Conservation (phyloP, 2,888 invertebrate genomes). For the Heterodera filipjevi region DNA sequence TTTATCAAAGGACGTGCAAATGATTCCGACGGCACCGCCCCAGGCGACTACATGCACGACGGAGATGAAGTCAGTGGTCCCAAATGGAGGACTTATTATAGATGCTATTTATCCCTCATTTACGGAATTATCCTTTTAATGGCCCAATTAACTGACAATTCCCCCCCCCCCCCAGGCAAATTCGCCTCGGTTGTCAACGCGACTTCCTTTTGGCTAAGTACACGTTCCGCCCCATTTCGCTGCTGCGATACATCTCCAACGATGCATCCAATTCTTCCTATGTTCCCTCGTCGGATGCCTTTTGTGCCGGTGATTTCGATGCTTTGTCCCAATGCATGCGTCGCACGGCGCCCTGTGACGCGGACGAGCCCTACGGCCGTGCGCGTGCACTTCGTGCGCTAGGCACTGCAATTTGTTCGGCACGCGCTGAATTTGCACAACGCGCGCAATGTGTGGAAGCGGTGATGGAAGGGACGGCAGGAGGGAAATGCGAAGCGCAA, state of each 20-base stretch:
- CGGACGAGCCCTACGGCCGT: conserved; percentile 17
- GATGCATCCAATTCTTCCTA: not conserved
- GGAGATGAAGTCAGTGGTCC: conserved; percentile 29
- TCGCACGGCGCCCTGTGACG: not conserved
- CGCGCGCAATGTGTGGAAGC: conserved; percentile 6
- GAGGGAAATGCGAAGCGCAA: not conserved
- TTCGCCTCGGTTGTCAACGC: conserved; percentile 30
- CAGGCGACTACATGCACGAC: conserved; percentile 41
- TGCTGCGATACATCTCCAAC: conserved; percentile 11
- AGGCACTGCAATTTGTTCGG: conserved; percentile 19
- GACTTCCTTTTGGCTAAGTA: conserved; percentile 34
- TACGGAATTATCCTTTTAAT: not conserved
- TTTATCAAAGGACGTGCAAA: conserved; percentile 31
- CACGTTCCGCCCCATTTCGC: conserved; percentile 9
- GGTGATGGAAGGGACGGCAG: not conserved
- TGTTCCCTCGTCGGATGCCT: not conserved
- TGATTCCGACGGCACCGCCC: conserved; percentile 39
- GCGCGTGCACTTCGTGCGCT: conserved; percentile 22
- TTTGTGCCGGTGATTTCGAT: not conserved
- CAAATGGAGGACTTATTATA: not conserved
- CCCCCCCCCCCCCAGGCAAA: conserved; percentile 26
- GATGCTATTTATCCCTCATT: conserved; percentile 16
- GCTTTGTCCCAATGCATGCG: conserved; percentile 4
- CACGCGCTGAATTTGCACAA: conserved; percentile 17
- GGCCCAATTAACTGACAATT: not conserved